phyloP scores from a whole-genome alignment of 1,140 invertebrate species.

The Lanistes nyassanus region DNA sequence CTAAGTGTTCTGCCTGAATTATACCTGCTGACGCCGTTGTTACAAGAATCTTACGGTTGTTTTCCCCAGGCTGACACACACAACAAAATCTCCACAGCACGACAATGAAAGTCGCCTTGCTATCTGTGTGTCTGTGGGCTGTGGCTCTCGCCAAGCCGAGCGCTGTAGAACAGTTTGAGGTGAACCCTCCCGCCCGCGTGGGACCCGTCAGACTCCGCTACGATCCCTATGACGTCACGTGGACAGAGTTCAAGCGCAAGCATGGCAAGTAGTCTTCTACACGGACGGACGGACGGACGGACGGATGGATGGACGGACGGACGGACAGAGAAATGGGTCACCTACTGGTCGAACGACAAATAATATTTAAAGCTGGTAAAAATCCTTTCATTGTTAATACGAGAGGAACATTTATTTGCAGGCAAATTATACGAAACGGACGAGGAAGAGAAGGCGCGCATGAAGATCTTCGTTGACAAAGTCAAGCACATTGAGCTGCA shows the following conservation, averaged over 20 bases:
- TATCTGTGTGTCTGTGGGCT: slow-evolving; percentile 4
- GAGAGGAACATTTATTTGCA: slow-evolving; percentile 1
- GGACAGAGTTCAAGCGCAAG: slow-evolving; percentile 34
- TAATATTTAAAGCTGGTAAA: too few species aligned
- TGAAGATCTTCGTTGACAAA: slow-evolving; percentile 46
- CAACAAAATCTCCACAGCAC: too few species aligned
- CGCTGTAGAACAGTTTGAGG: slow-evolving; percentile 29
- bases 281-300: too few species aligned
- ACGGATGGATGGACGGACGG: too few species aligned
- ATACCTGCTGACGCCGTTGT: too few species aligned
- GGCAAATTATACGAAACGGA: slow-evolving; percentile 34
- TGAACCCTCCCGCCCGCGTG: slow-evolving; percentile 6
- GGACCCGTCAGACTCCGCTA: slow-evolving; percentile 3
- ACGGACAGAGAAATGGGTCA: too few species aligned
- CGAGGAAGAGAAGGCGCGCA: slow-evolving; percentile 35
- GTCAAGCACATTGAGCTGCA: slow-evolving; percentile 50
- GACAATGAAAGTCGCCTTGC: too few species aligned
- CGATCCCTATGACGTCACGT: slow-evolving; percentile 31
- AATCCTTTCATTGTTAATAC: too few species aligned
- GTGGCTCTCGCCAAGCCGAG: slow-evolving; percentile 8
- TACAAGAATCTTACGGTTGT: too few species aligned
- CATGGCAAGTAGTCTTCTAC: slow-evolving; percentile 25
- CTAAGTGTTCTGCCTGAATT: too few species aligned
- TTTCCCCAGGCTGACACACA: too few species aligned
- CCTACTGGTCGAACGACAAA: too few species aligned